Evolutionary conservation across 30 jellyfish, hydroid and myxozoan genomes (phyloP).

Genomic region (Sanderia malayensis): DNA sequence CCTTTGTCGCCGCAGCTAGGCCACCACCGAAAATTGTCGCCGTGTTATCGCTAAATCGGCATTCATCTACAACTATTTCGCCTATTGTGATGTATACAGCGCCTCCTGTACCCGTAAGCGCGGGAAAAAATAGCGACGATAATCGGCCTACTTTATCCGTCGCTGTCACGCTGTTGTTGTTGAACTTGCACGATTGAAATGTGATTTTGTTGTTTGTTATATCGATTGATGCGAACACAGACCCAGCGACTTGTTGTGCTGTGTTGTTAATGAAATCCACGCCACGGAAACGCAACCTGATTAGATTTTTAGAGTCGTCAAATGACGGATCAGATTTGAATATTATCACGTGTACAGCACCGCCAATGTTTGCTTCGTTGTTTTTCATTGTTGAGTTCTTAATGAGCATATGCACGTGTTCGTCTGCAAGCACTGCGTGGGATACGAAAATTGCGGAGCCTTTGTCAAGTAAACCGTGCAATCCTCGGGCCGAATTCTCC

Average conservation of each 20-base stretch:
- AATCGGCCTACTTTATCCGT: constrained; percentile 25
- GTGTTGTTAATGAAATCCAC: constrained; percentile 6
- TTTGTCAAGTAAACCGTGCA: not conserved
- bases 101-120: constrained; percentile 28
- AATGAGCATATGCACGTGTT: not conserved
- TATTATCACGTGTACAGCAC: not conserved
- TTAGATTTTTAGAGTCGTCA: not conserved
- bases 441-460: not conserved
- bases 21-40: constrained; percentile 29
- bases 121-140: constrained; percentile 17
- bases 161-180: not conserved
- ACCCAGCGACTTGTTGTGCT: constrained; percentile 34
- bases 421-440: not conserved
- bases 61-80: not conserved
- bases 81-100: constrained; percentile 12
- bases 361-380: constrained; percentile 25
- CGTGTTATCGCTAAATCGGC: constrained; percentile 2
- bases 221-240: not conserved
- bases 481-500: constrained; percentile 6
- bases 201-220: not conserved
- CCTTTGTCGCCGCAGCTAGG: constrained; percentile 2
- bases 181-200: constrained; percentile 2
- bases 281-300: not conserved
- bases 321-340: not conserved
- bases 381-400: not conserved